These are phyloP conservation scores for Amiota mariae DNA, from an alignment of 2,888 invertebrate species.

Conservation along the genomic window DNA sequence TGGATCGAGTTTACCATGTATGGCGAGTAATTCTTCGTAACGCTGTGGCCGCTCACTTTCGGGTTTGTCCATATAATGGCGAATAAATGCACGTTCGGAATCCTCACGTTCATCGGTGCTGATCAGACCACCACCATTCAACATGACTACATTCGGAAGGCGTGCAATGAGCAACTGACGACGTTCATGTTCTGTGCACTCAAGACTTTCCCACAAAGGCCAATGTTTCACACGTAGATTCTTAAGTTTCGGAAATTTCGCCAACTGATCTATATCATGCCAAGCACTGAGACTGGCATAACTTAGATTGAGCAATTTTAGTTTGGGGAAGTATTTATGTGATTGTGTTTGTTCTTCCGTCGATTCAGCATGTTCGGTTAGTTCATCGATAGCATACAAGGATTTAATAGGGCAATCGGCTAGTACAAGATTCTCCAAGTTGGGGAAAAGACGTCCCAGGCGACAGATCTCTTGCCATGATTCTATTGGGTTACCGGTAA, in stretches of 20 bases:
- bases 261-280: slow-evolving; percentile 91
- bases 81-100: slow-evolving; percentile 93
- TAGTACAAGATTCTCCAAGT: slow-evolving; percentile 86
- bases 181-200: slow-evolving; percentile 91
- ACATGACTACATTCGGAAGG: slow-evolving; percentile 86
- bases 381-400: slow-evolving; percentile 76
- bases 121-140: slow-evolving; percentile 92
- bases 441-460: slow-evolving; percentile 89
- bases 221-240: slow-evolving; percentile 85
- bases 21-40: slow-evolving; percentile 84
- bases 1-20: slow-evolving; percentile 92
- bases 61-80: slow-evolving; percentile 92
- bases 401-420: slow-evolving; percentile 87
- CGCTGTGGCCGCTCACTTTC: slow-evolving; percentile 86
- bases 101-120: slow-evolving; percentile 90
- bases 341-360: slow-evolving; percentile 76
- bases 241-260: slow-evolving; percentile 86
- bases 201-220: slow-evolving; percentile 84
- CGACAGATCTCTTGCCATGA: slow-evolving; percentile 89
- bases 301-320: slow-evolving; percentile 88
- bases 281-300: slow-evolving; percentile 86
- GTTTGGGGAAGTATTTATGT: slow-evolving; percentile 67
- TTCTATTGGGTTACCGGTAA: slow-evolving; percentile 90
- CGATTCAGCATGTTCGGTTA: slow-evolving; percentile 65
- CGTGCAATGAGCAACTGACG: slow-evolving; percentile 90